These are phyloP conservation scores for Nephotettix cincticeps DNA, from an alignment of 1,140 invertebrate genomes.

Conservation along the genomic window DNA sequence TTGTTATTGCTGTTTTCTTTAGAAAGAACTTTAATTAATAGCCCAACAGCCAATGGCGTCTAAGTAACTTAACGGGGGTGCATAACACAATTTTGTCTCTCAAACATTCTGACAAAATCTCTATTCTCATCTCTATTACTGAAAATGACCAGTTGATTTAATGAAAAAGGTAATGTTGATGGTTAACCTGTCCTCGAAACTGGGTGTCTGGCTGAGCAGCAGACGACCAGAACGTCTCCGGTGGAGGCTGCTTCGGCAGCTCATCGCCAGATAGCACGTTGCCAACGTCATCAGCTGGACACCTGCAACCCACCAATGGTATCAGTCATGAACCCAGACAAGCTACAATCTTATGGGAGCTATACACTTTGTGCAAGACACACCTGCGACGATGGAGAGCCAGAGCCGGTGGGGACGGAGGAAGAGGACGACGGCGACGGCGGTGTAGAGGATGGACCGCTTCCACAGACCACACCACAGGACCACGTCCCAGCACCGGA, in stretches of 20 bases:
- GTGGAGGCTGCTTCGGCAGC: slow-evolving; percentile 13
- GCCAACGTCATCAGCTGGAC: slow-evolving; percentile 25
- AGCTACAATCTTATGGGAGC: neutral
- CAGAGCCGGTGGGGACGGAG: slow-evolving; percentile 52
- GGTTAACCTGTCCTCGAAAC: slow-evolving; percentile 12
- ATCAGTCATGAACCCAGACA: neutral
- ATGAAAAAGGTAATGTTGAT: too few relatives aligned
- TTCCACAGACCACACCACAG: slow-evolving; percentile 53
- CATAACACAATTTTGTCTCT: too few relatives aligned
- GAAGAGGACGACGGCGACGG: slow-evolving; percentile 51
- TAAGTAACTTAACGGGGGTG: too few relatives aligned
- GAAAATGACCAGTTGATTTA: too few relatives aligned
- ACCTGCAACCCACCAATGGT: neutral
- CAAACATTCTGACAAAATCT: too few relatives aligned
- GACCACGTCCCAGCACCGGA: slow-evolving; percentile 50
- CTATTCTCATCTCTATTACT: too few relatives aligned
- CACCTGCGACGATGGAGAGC: slow-evolving; percentile 51
- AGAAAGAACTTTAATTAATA: too few relatives aligned
- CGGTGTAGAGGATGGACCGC: slow-evolving; percentile 52
- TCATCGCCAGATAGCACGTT: slow-evolving; percentile 24
- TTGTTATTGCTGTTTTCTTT: too few relatives aligned
- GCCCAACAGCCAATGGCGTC: too few relatives aligned
- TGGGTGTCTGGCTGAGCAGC: slow-evolving; percentile 15
- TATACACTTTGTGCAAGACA: slow-evolving; percentile 1
- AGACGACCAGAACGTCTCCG: neutral